Evolutionary conservation across 2,888 invertebrate species (phyloP), one percentile per base, ranked within the genome.

Genomic region (Athalia circularis): DNA sequence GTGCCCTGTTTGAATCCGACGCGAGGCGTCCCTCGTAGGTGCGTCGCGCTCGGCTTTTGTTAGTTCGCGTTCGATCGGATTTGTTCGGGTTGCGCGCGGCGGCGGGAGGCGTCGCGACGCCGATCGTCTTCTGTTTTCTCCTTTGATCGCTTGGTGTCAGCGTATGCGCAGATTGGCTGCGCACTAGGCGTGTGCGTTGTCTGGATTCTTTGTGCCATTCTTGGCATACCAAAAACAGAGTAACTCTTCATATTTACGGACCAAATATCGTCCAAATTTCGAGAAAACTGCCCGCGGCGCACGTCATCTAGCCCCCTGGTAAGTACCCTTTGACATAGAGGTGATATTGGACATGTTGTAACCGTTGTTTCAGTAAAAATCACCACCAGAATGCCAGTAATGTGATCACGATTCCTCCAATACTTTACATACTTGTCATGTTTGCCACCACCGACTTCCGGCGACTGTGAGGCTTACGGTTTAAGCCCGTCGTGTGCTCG

Each of bases 181-280:
- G 95, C 95, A 93, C 93, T 94, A 93, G 94, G 92, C 93, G 94
- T 94, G 93, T 95, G 96, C 96, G 96, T 96, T 96, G 96, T 96
- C 95, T 94, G 94, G 96, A 96, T 96, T 97, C 96, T 96, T 96
- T 96, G 96, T 96, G 96, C 95, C 96, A 97, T 97, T 96, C 96
- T 95, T 95, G 94, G 95, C 96, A 97, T 97, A 96, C 96, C 96
- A 96, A 92, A 92, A 92, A 92, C 92, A 91, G 91, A 91, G 91
- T 90, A 88, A 88, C 87, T 86, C 87, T 86, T 90, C 90, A 90
- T 91, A 91, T 91, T 91, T 91, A 90, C 90, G 80, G 78, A 74
- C 79, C 80, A 85, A 86, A 87, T 86, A 86, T 85, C 88, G 87
- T 88, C 87, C 88, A 88, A 89, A 89, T 90, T 90, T 87, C 84